These are phyloP conservation scores for Danionella dracula DNA, from an alignment of 2,797 vertebrate genomes.

Conservation along the genomic window DNA sequence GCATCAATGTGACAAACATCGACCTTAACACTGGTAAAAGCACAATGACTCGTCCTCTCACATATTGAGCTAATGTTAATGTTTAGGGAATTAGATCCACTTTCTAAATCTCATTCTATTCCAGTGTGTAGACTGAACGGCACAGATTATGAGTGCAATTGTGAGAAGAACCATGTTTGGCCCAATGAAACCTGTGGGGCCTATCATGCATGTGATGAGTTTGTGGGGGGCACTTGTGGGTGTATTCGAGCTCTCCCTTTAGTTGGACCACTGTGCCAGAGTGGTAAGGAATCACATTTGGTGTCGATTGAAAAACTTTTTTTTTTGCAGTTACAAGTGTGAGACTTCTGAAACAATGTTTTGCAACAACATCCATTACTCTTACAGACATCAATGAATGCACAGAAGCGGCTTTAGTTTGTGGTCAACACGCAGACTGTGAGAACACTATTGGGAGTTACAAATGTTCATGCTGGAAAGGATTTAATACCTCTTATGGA, in stretches of 20 bases:
- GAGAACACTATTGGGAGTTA: conserved; percentile 11
- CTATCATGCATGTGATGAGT: no score
- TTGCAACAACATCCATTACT: no score
- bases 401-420: not conserved
- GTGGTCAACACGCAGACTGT: no score
- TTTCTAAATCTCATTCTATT: not conserved
- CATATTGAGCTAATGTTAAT: not conserved
- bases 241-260: conserved; percentile 57
- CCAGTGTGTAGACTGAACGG: conserved; percentile 13
- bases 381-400: conserved; percentile 5
- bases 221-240: conserved; percentile 51
- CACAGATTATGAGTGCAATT: conserved; percentile 19
- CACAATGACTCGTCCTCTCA: not conserved
- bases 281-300: not conserved
- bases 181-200: no score
- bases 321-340: not conserved
- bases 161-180: conserved; percentile 25
- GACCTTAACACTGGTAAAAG: conserved; percentile 36
- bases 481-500: not conserved
- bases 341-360: no score
- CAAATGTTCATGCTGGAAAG: conserved; percentile 12
- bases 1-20: no score
- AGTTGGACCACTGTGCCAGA: conserved; percentile 34
- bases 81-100: no score
- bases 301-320: not conserved